These are phyloP conservation scores for Scotopteryx bipunctaria DNA, from an alignment of 2,888 invertebrate genomes.

Conservation along the genomic window DNA sequence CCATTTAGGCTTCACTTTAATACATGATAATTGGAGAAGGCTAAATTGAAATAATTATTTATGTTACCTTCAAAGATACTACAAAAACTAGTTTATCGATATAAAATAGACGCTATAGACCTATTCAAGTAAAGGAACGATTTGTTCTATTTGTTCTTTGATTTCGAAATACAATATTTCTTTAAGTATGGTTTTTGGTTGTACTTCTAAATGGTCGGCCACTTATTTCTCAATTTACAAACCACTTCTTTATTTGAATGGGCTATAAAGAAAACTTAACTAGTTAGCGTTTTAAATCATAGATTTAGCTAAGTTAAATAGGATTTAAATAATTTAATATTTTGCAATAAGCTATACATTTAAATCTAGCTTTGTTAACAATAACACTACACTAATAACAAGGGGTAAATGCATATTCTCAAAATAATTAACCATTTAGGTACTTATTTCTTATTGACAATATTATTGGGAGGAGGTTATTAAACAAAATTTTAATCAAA, in stretches of 20 bases:
- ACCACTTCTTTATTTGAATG: neutral
- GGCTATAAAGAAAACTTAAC: too few species aligned
- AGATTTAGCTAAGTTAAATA: constrained; percentile 20
- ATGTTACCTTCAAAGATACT: constrained; percentile 6
- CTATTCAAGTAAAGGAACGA: neutral
- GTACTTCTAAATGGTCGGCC: neutral
- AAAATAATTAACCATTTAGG: constrained; percentile 58
- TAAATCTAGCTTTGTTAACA: constrained; percentile 51
- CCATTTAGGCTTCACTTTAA: constrained; percentile 42
- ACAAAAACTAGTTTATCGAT: neutral
- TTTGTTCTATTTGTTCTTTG: neutral
- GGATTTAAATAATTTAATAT: constrained; percentile 23
- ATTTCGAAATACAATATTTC: too few species aligned
- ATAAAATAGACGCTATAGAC: neutral
- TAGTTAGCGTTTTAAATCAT: constrained; percentile 9
- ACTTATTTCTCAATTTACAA: neutral
- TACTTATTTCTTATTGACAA: constrained; percentile 22
- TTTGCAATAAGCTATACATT: constrained; percentile 44
- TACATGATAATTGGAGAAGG: constrained; percentile 26
- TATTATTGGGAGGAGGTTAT: constrained; percentile 30
- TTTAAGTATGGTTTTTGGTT: too few species aligned
- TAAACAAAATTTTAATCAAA: constrained; percentile 8
- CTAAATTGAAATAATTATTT: constrained; percentile 10
- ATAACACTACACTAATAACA: constrained; percentile 59
- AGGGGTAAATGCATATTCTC: constrained; percentile 73